Conservation (phyloP, 1,140 invertebrate genomes). For the Protaetia brevitarsis region DNA sequence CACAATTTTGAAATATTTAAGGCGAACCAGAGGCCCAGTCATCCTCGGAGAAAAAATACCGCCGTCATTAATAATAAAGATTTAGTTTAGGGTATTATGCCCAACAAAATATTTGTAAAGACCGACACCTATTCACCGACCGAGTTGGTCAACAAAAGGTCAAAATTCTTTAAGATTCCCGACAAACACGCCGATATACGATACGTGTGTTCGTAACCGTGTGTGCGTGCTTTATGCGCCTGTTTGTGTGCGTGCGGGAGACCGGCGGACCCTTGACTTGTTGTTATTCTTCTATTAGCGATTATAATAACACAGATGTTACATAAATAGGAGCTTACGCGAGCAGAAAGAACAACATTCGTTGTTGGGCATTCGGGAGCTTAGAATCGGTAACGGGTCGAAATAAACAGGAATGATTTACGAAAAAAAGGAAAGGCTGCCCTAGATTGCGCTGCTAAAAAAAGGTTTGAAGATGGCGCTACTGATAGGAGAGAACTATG, state of each 20-base stretch:
- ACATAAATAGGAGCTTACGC: conserved; percentile 12
- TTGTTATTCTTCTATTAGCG: conserved; percentile 15
- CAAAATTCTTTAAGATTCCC: conserved; percentile 12
- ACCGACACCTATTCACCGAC: conserved; percentile 2
- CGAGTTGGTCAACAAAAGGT: conserved; percentile 10
- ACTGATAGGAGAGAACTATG: no score
- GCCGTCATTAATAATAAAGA: conserved; percentile 4
- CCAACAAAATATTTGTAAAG: conserved; percentile 7
- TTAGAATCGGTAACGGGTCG: not conserved
- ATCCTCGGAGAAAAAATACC: not conserved
- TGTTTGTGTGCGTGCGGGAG: not conserved
- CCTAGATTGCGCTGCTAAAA: no score
- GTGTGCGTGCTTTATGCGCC: not conserved
- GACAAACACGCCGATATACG: conserved; percentile 1
- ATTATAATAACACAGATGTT: conserved; percentile 16
- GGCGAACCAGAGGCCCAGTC: no score
- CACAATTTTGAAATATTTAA: no score
- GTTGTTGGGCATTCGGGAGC: not conserved
- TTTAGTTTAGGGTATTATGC: conserved; percentile 4
- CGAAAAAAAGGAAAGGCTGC: not conserved
- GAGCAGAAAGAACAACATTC: not conserved
- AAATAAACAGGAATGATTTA: conserved; percentile 6
- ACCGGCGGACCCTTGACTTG: conserved; percentile 8
- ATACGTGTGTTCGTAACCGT: not conserved
- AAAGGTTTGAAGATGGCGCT: not conserved